Evolutionary conservation across 2,888 invertebrate genomes (phyloP), one percentile per base, ranked within the genome.

Genomic region (Nudaria mundana): DNA sequence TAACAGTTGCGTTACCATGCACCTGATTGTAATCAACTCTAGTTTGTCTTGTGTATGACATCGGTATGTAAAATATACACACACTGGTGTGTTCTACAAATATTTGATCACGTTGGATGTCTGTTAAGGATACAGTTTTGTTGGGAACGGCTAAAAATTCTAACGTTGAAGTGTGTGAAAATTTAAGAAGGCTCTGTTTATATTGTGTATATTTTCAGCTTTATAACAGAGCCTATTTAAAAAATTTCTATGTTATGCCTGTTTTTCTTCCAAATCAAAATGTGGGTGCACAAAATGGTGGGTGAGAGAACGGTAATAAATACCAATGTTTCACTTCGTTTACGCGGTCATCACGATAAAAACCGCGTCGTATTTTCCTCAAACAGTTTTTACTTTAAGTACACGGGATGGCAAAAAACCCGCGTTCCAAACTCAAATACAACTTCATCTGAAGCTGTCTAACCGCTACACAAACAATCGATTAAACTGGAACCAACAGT

Each of bases 391-490:
- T 23, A 3, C 10, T 5, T 33, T 11, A 23, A 32, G 7, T 14
- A 24, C 12, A 26, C 12, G 7, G 10, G 7, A 24, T 11, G 14
- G 5, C 22, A 6, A 13, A 20, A n/a, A 13, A 12, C 5, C 10
- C 16, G 2, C 8, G 20, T 22, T 15, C n/a, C 7, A 12, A 23
- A 23, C 15, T 48, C 22, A 7, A 20, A 5, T 38, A 40, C 48
- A 47, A 56, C 41, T 58, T 48, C 37, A 53, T 49, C 46, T 40
- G 33, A 28, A 47, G 33, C 43, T 30, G 45, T 43, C 48, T 48
- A 56, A 60, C 63, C 56, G 55, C 52, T 50, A 62, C 56, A 58
- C 57, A 63, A 66, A 67, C 66, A 66, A 67, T 65, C 66, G 64
- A 64, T 67, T 63, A 64, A 63, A 65, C 62, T 63, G 54, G 45